Conservation (phyloP, 2,888 invertebrate genomes). For the Xylocampa areola region DNA sequence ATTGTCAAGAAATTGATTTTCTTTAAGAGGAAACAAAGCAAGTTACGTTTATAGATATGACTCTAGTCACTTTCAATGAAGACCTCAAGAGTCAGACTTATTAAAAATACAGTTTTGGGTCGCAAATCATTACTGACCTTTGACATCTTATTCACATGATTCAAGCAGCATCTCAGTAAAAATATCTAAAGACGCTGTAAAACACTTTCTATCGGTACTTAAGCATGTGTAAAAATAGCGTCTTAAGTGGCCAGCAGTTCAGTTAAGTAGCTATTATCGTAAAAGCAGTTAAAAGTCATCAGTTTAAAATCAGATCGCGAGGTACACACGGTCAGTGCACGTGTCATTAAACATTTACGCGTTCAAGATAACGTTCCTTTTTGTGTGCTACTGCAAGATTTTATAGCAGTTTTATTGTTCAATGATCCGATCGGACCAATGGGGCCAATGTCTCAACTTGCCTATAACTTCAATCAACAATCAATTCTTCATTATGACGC, state of each 20-base stretch:
- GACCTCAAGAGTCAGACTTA: too few species aligned
- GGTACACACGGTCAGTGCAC: slow-evolving; percentile 75
- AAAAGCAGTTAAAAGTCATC: slow-evolving; percentile 82
- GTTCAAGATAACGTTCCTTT: slow-evolving; percentile 83
- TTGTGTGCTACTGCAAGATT: slow-evolving; percentile 80
- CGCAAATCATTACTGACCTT: too few species aligned
- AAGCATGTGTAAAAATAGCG: slow-evolving; percentile 61
- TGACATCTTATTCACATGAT: too few species aligned
- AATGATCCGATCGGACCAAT: slow-evolving; percentile 78
- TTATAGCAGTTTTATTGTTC: slow-evolving; percentile 85
- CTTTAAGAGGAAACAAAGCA: too few species aligned
- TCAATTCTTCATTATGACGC: slow-evolving; percentile 65
- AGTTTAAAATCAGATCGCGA: slow-evolving; percentile 84
- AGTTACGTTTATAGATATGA: too few species aligned
- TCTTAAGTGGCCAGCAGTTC: slow-evolving; percentile 76
- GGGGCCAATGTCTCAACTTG: slow-evolving; percentile 70
- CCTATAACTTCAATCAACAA: slow-evolving; percentile 72
- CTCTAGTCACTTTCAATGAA: too few species aligned
- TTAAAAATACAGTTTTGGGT: too few species aligned
- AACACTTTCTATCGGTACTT: slow-evolving; percentile 43
- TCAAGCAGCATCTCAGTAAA: not conserved
- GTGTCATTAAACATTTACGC: slow-evolving; percentile 86
- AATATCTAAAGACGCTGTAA: slow-evolving; percentile 19
- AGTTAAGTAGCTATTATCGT: slow-evolving; percentile 84
- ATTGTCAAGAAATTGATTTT: too few species aligned